Conservation (phyloP, 1,140 invertebrate species). For the Drosophila ambigua region DNA sequence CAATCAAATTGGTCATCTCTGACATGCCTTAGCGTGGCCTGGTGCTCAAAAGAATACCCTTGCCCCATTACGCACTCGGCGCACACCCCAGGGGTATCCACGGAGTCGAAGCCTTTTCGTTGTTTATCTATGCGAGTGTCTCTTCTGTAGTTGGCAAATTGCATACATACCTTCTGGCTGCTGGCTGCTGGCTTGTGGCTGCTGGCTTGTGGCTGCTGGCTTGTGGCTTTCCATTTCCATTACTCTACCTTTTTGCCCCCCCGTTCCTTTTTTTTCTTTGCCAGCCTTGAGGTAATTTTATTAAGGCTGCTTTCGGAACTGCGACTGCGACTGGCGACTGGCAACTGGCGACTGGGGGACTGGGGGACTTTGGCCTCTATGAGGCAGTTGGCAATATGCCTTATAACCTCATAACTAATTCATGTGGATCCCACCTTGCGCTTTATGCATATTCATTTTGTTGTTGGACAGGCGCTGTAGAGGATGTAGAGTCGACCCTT, state of each 20-base stretch:
- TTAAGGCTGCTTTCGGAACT: constrained; percentile 39
- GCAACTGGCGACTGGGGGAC: neutral
- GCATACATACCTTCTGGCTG: constrained; percentile 3
- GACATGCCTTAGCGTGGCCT: too few relatives aligned
- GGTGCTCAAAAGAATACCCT: too few relatives aligned
- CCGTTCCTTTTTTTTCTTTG: constrained; percentile 5
- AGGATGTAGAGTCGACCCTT: constrained; percentile 4
- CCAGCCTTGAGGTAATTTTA: constrained; percentile 53
- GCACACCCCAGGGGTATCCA: neutral
- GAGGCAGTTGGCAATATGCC: constrained; percentile 46
- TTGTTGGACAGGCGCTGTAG: constrained; percentile 7
- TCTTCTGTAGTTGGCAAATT: neutral
- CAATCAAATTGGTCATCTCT: neutral
- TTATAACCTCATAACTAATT: constrained; percentile 72
- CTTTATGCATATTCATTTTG: constrained; percentile 70
- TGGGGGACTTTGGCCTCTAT: constrained; percentile 15
- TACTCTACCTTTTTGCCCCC: neutral
- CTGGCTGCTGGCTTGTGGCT: neutral
- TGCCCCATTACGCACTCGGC: too few relatives aligned
- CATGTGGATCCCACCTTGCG: constrained; percentile 59
- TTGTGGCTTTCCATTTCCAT: constrained; percentile 5
- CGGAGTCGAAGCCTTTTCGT: neutral
- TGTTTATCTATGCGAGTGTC: neutral
- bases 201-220: neutral
- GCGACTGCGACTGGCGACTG: constrained; percentile 1